Base-by-base conservation (phyloP, 2,888 invertebrate genomes). In the Antheraea yamamai region DNA sequence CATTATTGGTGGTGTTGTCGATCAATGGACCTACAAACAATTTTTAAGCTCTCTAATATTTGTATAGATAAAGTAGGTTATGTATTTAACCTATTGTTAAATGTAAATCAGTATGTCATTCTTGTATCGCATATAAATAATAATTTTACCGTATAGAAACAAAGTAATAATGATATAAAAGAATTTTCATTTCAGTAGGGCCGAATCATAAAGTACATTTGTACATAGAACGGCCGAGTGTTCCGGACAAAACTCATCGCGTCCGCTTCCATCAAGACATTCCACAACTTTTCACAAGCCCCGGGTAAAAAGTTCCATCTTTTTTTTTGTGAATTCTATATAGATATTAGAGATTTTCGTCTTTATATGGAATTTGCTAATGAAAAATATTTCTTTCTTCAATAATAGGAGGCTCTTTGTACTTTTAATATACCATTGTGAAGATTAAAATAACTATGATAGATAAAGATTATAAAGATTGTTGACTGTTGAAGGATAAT, bases 151-250 rank as follows among this genome's bases (percentile, higher is more conserved):
- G 83, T 83, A 85, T 81, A 81, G 79, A 82, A 84, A 88, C 87
- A 89, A 89, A 90, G 89, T 88, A 89, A 89, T 91, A 92, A 92
- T 91, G 90, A 88, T 87, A 81, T 82, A 81, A 89, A 90, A 91
- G 91, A 93, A 91, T 91, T 92, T 92, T 92, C 91, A 93, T 93
- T 92, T 91, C 84, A 89, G 89, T 85, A 85, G 84, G 88, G 87
- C 82, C 82, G 81, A 81, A 47, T 47, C 47, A 47, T 47, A 47
- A 12, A 47, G 47, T 47, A 47, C 47, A 47, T 47, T 47, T 47
- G 12, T 47, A 47, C 47, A 47, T 47, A 47, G 47, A 12, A 47
- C 84, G 88, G 87, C 82, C 82, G 81, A 81, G 83, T 85, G 86
- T 86, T 86, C 83, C 84, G 78, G 75, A 78, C 77, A 78, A 84